Evolutionary conservation across 1,140 invertebrate species (phyloP).

Genomic region (Babylonia areolata): DNA sequence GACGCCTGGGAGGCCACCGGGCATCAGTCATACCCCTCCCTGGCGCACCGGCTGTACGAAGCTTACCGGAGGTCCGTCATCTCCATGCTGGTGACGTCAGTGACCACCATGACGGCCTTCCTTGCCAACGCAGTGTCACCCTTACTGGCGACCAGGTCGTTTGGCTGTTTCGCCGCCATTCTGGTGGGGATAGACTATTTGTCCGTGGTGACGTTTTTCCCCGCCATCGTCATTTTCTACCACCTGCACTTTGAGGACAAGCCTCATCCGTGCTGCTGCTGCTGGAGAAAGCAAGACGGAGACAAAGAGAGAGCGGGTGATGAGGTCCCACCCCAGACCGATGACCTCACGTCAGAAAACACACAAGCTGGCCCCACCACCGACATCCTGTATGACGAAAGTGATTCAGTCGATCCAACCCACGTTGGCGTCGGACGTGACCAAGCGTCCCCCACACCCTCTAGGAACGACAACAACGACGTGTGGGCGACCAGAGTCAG

Average conservation of each 20-base stretch:
- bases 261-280: constrained; percentile 44
- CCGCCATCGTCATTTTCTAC: constrained; percentile 67
- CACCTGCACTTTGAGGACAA: constrained; percentile 53
- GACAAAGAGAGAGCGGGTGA: neutral
- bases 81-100: constrained; percentile 48
- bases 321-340: neutral
- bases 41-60: constrained; percentile 55
- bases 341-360: no score
- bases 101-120: constrained; percentile 68
- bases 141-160: constrained; percentile 58
- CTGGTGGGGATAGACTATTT: constrained; percentile 68
- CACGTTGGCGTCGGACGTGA: no score
- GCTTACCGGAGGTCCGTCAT: constrained; percentile 7
- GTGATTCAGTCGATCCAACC: no score
- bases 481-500: no score
- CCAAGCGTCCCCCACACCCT: no score
- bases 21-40: constrained; percentile 41
- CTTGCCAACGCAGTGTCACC: constrained; percentile 61
- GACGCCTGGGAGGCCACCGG: constrained; percentile 61
- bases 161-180: constrained; percentile 65
- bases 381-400: no score
- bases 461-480: no score
- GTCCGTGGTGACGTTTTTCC: constrained; percentile 69
- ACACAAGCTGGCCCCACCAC: no score
- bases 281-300: neutral